Evolutionary conservation across 2,113 vertebrate genomes (phyloP).

Genomic region (Raja brachyura): DNA sequence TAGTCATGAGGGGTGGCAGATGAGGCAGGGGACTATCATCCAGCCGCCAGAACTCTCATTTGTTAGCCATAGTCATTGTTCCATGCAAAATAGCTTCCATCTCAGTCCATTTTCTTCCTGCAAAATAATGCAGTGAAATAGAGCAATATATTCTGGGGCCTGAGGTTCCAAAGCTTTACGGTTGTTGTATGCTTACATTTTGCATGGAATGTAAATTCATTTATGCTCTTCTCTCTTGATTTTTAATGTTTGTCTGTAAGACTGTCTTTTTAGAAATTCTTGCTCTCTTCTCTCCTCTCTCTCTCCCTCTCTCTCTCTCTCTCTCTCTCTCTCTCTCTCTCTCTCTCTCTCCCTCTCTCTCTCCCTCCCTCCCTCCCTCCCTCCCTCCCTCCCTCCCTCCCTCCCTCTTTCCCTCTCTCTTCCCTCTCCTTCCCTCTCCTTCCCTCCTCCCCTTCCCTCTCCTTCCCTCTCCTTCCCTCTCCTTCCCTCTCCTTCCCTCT

Average conservation of each 20-base stretch:
- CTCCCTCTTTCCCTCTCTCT: too few relatives aligned
- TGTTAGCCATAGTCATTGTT: constrained; percentile 77
- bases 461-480: too few relatives aligned
- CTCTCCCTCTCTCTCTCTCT: neutral
- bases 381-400: too few relatives aligned
- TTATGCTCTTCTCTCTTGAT: neutral
- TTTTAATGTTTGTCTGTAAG: neutral
- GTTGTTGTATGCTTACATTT: constrained; percentile 31
- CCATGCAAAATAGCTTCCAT: constrained; percentile 82
- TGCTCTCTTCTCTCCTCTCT: neutral
- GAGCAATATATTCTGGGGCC: constrained; percentile 53
- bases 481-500: too few relatives aligned
- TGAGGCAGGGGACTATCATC: constrained; percentile 80
- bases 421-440: too few relatives aligned
- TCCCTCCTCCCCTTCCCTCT: too few relatives aligned
- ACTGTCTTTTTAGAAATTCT: neutral
- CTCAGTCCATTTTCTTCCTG: constrained; percentile 70
- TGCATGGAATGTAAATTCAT: constrained; percentile 22
- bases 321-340: neutral
- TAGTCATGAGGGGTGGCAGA: constrained; percentile 96
- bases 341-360: too few relatives aligned
- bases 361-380: too few relatives aligned
- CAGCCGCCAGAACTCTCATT: constrained; percentile 77
- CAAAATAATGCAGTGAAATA: constrained; percentile 59
- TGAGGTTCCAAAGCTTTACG: constrained; percentile 38